Evolutionary conservation across 2,888 invertebrate species (phyloP), one percentile per base, ranked within the genome.

Genomic region (Andrena flavipes): DNA sequence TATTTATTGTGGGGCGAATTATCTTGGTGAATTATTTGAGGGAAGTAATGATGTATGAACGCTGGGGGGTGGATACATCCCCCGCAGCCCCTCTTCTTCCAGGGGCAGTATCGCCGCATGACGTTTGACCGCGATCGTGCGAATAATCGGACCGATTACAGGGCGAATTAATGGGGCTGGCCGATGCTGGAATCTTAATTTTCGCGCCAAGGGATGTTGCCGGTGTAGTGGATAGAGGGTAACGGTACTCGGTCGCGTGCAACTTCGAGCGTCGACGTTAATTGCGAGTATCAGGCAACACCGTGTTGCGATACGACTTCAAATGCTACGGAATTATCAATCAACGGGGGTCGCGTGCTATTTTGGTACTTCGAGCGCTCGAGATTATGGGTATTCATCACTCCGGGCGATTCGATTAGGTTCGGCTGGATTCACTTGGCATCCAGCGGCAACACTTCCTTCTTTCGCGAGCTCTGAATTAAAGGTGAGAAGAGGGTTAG

Each of bases 21-120:
- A 84, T 84, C 83, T 83, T 78, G 74, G 49, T 79, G 69, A 83
- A 84, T 83, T 84, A 84, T 84, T 84, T 69, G 75, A 67, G 72
- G 75, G 48, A 69, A 72, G 84, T 69, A 76, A 83, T 79, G 84
- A 84, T 76, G 78, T 75, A 78, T 76, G 83, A 74, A 72, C 68
- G 35, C 48, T 35, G 30, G 23, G 23, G 16, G 56, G 10, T 10
- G 26, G 4, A 1, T 0, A 7, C 20, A 7, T 20, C 51, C 54
- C 20, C 6, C n/a, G 42, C 20, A 6, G 10, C 60, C 42, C 49
- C 54, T 30, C 49, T 16, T 35, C 16, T 42, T 42, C 42, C 49
- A 20, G 5, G 6, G 30, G 42, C 56, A 49, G 54, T 72, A 69
- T 68, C 63, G 72, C 68, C 33, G 33, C 64, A 30, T 62, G 70